Evolutionary conservation across 2,888 invertebrate species (phyloP), one percentile per base, ranked within the genome.

Genomic region (Andrena haemorrhoa): DNA sequence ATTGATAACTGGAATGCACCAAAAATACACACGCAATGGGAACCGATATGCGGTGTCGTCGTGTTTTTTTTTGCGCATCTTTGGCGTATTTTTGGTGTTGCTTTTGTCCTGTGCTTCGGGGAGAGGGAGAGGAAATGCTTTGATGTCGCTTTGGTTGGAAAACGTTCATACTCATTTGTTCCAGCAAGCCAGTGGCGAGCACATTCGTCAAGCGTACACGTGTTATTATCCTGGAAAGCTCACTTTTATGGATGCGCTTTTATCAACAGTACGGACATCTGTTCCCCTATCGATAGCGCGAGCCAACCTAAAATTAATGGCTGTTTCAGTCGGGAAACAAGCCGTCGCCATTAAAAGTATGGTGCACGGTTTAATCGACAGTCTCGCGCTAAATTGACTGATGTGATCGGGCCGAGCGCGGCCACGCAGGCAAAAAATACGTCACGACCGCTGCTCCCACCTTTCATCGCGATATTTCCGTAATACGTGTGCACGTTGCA

Each of bases 211-310:
- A 58, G 20, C 66, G 47, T 63, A 75, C 82, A 75, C 63, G 71
- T 82, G 77, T 83, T 83, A 83, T 83, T 83, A 74, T 68, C 63
- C 71, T 69, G 78, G 74, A 77, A 83, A 82, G 83, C 71, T 82
- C 82, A 82, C 69, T 82, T 83, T 83, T 77, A 82, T 70, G 69
- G 82, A 73, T 61, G 77, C 69, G 75, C 82, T 77, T 82, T 82
- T 83, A 82, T 82, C 83, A 82, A 83, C 77, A 70, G 76, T 56
- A 77, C 65, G 58, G 83, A 77, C 77, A 82, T 82, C 70, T 71
- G 82, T 69, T 77, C 65, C 70, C 53, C 75, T 51, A 83, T 83
- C 82, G 77, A 83, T 83, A 82, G 77, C 83, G 61, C 63, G 53
- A 49, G n/a, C 29, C n/a, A 26, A 77, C 70, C 82, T 61, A 63